Base-by-base conservation (phyloP, 2,888 invertebrate species). In the Cactoblastis cactorum region DNA sequence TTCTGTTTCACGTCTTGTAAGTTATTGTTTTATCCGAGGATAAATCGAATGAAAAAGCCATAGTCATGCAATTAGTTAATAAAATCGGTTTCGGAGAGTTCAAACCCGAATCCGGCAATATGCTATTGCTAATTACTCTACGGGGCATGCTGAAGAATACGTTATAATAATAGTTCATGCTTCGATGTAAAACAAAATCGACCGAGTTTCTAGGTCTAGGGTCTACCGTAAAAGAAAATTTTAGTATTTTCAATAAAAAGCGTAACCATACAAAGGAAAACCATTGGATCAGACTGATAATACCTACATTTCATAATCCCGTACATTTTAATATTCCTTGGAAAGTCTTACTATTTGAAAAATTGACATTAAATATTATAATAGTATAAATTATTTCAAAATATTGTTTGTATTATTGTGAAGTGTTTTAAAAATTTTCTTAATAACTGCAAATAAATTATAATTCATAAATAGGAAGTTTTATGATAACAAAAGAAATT, bases 51-150 rank as follows among this genome's bases (percentile, higher is more conserved):
- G 37, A 65, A 64, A 63, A 81, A 83, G 82, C 77, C 69, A 74
- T 69, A 68, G 57, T 59, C 85, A 85, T 86, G 86, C 87, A 83
- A 83, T 82, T 83, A 82, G 79, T 76, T 74, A 56, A 58, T 62
- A 66, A 67, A 65, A 63, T 64, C 59, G 58, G 58, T 60, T 63
- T 63, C 65, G 70, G 65, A 62, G 60, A 49, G 53, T 56, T 52
- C 43, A 43, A n/a, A 17, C 63, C 67, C 63, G 66, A 68, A 65
- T 63, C 59, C 61, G 56, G 59, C 59, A 65, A 62, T 64, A 62
- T 59, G 60, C 74, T 76, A 71, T 61, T 60, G 65, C 70, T 73
- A 76, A 65, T 59, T 43, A 54, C 57, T 74, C 87, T 85, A 86
- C 79, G 65, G 65, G 63, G 61, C 88, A 88, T 88, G 88, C 88